Evolutionary conservation across 1,140 invertebrate genomes (phyloP).

Genomic region (Sycophaga agraensis): DNA sequence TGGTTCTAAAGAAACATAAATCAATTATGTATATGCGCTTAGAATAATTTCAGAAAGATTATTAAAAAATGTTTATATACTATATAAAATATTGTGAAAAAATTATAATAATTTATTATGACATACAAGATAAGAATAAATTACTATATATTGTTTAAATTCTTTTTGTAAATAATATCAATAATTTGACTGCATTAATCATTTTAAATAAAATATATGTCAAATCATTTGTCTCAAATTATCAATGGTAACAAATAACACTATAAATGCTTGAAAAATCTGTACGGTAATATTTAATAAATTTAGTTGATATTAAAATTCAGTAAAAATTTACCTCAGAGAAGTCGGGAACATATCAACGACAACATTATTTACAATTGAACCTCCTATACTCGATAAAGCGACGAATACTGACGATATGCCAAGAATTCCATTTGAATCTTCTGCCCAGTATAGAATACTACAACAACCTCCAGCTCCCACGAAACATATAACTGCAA

Average conservation of each 20-base stretch:
- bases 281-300: too few species aligned
- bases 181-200: too few species aligned
- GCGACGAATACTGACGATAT: conserved; percentile 49
- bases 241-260: too few species aligned
- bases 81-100: too few species aligned
- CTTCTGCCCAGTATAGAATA: conserved; percentile 44
- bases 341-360: conserved; percentile 48
- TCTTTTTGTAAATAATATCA: too few species aligned
- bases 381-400: conserved; percentile 47
- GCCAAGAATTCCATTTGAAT: conserved; percentile 42
- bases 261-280: too few species aligned
- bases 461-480: conserved; percentile 44
- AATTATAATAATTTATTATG: too few species aligned
- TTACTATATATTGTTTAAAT: background rate
- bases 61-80: too few species aligned
- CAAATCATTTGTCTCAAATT: too few species aligned
- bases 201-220: too few species aligned
- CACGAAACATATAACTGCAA: conserved; percentile 44
- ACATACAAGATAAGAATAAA: too few species aligned
- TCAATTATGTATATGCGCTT: background rate
- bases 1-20: conserved; percentile 46
- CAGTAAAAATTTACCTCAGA: conserved; percentile 38
- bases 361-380: conserved; percentile 46
- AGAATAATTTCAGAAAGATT: too few species aligned
- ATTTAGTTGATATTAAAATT: background rate